Conservation (phyloP, 2,888 invertebrate species). For the Nomada hirtipes region DNA sequence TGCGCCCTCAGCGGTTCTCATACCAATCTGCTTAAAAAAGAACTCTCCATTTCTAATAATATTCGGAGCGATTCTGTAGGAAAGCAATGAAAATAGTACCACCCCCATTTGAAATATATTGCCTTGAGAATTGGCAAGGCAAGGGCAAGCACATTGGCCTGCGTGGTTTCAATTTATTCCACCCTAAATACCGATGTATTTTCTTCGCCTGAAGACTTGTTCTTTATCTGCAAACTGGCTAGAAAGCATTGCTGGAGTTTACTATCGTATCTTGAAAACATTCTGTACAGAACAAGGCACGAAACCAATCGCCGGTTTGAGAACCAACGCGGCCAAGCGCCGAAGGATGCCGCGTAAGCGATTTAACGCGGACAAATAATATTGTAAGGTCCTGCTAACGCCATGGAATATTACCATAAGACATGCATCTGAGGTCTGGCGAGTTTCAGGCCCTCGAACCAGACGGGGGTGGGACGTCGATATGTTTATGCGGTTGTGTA, state of each 20-base stretch:
- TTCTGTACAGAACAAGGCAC: background rate
- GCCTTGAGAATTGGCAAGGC: too few species aligned
- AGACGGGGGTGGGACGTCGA: conserved; percentile 47
- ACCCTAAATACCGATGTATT: too few species aligned
- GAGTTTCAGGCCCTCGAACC: conserved; percentile 41
- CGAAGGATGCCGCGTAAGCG: conserved; percentile 66
- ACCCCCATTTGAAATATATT: too few species aligned
- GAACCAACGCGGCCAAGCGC: conserved; percentile 60
- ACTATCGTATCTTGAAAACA: too few species aligned
- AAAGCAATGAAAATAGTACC: too few species aligned
- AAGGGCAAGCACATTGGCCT: too few species aligned
- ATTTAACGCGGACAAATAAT: conserved; percentile 80
- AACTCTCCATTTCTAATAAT: background rate
- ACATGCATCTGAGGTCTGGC: conserved; percentile 72
- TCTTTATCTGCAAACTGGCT: too few species aligned
- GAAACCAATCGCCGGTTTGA: conserved; percentile 41
- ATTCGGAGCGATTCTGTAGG: background rate
- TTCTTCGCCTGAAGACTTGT: too few species aligned
- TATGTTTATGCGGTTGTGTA: conserved; percentile 81
- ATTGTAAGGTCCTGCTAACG: conserved; percentile 79
- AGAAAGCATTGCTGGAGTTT: too few species aligned
- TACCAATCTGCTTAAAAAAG: background rate
- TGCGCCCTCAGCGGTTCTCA: conserved; percentile 44
- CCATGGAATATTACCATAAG: conserved; percentile 79
- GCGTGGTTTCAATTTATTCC: too few species aligned